Evolutionary conservation across 2,888 invertebrate genomes (phyloP).

Genomic region (Nebria brevicollis): DNA sequence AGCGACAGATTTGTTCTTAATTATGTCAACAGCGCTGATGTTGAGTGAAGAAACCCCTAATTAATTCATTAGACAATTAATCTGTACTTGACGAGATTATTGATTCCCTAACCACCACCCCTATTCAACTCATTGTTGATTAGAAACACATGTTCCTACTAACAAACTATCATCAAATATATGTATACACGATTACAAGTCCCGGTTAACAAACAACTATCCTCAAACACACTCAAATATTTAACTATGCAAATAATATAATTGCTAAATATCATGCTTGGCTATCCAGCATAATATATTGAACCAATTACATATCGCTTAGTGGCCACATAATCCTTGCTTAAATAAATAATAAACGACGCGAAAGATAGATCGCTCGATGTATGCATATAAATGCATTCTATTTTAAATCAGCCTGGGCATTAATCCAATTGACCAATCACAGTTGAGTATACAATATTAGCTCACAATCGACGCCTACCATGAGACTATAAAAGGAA

Average conservation of each 20-base stretch:
- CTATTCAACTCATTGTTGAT: background rate
- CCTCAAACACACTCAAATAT: background rate
- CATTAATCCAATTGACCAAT: no score
- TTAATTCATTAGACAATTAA: background rate
- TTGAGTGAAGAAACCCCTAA: background rate
- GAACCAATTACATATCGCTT: background rate
- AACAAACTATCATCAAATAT: background rate
- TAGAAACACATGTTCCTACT: background rate
- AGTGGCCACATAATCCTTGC: background rate
- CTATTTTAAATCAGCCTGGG: no score
- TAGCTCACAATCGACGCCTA: no score
- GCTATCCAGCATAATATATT: background rate
- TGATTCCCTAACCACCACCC: background rate
- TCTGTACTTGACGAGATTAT: background rate
- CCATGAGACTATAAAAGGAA: no score
- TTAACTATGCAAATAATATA: background rate
- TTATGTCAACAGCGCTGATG: background rate
- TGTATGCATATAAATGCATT: no score
- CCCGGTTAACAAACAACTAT: background rate
- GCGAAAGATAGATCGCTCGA: no score
- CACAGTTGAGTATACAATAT: no score
- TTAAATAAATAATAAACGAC: background rate
- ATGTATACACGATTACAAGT: background rate
- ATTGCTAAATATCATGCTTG: background rate
- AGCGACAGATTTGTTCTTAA: no score